Evolutionary conservation across 2,888 invertebrate species (phyloP), one percentile per base, ranked within the genome.

Genomic region (Fissipunctia ypsillon): DNA sequence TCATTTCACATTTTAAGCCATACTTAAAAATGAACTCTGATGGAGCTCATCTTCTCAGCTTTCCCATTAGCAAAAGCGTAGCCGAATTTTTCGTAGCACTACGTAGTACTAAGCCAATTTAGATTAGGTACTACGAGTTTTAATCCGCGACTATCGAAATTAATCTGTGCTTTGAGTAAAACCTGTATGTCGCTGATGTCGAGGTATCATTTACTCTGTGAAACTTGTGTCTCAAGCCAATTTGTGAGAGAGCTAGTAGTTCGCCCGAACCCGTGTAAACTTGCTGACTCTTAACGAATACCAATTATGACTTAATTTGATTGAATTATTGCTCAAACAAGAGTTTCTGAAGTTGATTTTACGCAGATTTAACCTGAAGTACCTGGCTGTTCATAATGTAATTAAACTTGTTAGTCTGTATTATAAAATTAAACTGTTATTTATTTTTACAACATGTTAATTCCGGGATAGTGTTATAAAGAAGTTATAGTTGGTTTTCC

Each of bases 221-320:
- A 88, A 91, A 91, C 88, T 90, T 89, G 85, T 81, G 82, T 89
- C 86, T 81, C 83, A 88, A 89, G 87, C 87, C 89, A 92, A 91
- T 93, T 93, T 91, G 88, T 84, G 84, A 88, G 88, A 89, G 88
- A 90, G 89, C 88, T 84, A 83, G 66, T 68, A 78, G 72, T 69
- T 60, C 56, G 56, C 78, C 35, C 38, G 35, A 50, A 76, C 81
- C 69, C 71, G 81, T 84, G 88, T 86, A 88, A 91, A 91, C 87
- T 90, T 86, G 90, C 90, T 87, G 91, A 91, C 85, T 91, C 84
- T 81, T 84, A 80, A 79, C 78, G 75, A 87, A 87, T 85, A 85
- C 87, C 83, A 90, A 91, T 92, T 90, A 90, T 85, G 83, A 88
- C 91, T 92, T 89, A 90, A 91, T 91, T 92, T 91, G 89, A 92